Base-by-base conservation (phyloP, 2,797 vertebrate species). In the Hybognathus amarus region DNA sequence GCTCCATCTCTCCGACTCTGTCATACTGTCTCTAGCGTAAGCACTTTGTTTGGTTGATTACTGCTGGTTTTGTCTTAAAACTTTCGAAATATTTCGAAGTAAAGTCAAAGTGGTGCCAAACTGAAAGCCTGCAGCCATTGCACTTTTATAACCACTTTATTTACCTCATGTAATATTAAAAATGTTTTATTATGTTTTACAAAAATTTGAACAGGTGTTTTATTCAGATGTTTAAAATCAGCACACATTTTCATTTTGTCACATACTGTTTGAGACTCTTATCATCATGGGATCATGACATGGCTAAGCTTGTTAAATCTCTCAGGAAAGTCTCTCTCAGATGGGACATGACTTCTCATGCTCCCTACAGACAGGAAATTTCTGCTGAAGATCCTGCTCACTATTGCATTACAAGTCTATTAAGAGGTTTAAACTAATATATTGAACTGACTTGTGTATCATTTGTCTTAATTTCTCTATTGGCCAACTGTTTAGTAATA, bases 271-370 rank as follows among this genome's bases (percentile, higher is more conserved):
- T 38, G 47, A 83, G 36, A 63, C 74, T 52, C 36, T 77, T 36
- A 30, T 27, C 38, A 36, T 36, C 36, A 36, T 36, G 38, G 27
- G 33, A 20, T 54, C 17, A 33, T 77, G 30, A 69, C 52, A 40
- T 61, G 38, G 27, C 56, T 77, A 63, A 82, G 74, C 79, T 81
- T 82, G 66, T 85, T 85, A 81, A 71, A 85, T 64, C 73, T 69
- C 84, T 76, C 45, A 66, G 66, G 66, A 18, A 36, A 77, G 50
- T 56, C 71, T 9, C 50, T 56, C 50, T 40, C 36, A 68, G 36
- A 38, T 45, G 13, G n/a, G 36, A 74, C 70, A 27, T 42, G 33
- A n/a, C 47, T 56, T n/a, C 71, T 52, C 4, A 30, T 12, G 18
- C 18, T 54, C 20, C 11, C 47, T 56, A 2, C 33, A 75, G 73